Percentiles rank a stretch among this genome's conserved stretches.
These are phyloP conservation scores for Silurus lanzhouensis DNA, from an alignment of 2,797 vertebrate genomes.

Conservation along the genomic window DNA sequence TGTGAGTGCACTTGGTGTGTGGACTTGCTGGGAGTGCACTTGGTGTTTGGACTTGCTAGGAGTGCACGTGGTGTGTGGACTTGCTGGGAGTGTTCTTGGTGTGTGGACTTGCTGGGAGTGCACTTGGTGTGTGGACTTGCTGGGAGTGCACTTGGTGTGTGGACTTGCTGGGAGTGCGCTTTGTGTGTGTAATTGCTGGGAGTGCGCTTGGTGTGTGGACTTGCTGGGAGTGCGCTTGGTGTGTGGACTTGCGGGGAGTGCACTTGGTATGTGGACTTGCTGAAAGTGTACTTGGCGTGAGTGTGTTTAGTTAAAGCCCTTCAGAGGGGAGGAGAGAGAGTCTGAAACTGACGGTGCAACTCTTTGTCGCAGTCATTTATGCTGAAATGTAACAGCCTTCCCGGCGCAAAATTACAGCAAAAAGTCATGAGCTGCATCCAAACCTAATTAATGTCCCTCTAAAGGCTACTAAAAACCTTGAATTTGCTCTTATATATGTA, in stretches of 20 bases:
- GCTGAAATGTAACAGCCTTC: constrained; percentile 63
- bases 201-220: too few species aligned
- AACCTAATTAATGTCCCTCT: background rate
- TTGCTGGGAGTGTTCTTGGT: background rate
- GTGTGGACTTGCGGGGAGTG: background rate
- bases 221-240: too few species aligned
- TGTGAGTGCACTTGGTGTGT: too few species aligned
- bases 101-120: background rate
- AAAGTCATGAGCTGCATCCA: background rate
- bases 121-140: too few species aligned
- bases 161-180: too few species aligned
- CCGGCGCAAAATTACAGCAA: constrained; percentile 35
- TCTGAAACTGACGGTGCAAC: constrained; percentile 67
- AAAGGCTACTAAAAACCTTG: background rate
- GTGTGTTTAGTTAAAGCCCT: background rate
- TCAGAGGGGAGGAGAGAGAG: background rate
- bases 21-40: background rate
- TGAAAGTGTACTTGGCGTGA: background rate
- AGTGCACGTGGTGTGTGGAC: background rate
- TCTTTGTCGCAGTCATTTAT: constrained; percentile 80
- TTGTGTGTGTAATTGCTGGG: too few species aligned
- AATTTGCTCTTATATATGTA: background rate
- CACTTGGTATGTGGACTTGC: background rate
- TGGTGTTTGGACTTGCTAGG: background rate
- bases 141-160: too few species aligned